Evolutionary conservation across 2,113 vertebrate genomes (phyloP).

Genomic region (Leptobrachium leishanense): DNA sequence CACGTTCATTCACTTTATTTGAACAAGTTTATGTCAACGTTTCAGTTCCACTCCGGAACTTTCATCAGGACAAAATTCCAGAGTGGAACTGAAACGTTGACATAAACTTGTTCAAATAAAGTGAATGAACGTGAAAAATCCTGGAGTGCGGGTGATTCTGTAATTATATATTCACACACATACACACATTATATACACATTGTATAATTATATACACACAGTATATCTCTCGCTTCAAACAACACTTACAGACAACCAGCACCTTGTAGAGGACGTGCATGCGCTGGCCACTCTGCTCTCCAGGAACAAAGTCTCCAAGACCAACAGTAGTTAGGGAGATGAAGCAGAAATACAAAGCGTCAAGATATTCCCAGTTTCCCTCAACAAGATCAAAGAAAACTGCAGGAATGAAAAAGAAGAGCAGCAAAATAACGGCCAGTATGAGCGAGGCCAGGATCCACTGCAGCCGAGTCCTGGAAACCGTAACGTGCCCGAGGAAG

Average conservation of each 20-base stretch:
- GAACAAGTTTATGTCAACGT: too few relatives aligned
- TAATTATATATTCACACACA: too few relatives aligned
- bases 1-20: too few relatives aligned
- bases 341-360: conserved; percentile 40
- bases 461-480: conserved; percentile 12
- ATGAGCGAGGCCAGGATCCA: conserved; percentile 22
- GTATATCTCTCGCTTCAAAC: too few relatives aligned
- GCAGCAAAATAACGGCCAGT: not conserved
- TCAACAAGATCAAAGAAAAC: conserved; percentile 18
- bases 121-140: too few relatives aligned
- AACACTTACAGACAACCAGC: conserved; percentile 31
- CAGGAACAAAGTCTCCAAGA: conserved; percentile 40
- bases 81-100: too few relatives aligned
- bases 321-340: conserved; percentile 39
- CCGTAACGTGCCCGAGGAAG: not conserved
- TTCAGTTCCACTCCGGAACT: too few relatives aligned
- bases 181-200: too few relatives aligned
- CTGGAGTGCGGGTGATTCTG: too few relatives aligned
- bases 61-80: too few relatives aligned
- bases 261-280: conserved; percentile 40
- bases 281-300: conserved; percentile 12
- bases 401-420: conserved; percentile 33
- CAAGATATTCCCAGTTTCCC: conserved; percentile 30
- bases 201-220: too few relatives aligned
- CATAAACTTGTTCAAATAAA: too few relatives aligned